Evolutionary conservation across 2,888 invertebrate genomes (phyloP).

Genomic region (Drosophila mimica): DNA sequence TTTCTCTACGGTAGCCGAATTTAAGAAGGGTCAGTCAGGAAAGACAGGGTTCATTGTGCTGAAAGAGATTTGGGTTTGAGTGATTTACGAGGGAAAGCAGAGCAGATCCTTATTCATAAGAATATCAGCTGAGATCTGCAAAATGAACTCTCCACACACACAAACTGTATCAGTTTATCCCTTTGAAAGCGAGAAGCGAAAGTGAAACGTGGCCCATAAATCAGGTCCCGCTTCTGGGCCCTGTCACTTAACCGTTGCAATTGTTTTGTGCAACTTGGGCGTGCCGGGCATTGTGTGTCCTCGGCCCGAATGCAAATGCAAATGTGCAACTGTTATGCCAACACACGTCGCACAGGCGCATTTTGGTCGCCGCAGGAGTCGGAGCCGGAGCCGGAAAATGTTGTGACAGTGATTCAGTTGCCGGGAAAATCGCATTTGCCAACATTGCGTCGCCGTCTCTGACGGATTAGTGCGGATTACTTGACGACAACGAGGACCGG

Average conservation of each 20-base stretch:
- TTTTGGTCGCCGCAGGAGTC: conserved; percentile 39
- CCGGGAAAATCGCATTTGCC: conserved; percentile 74
- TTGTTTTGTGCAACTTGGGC: conserved; percentile 52
- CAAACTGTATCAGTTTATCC: conserved; percentile 42
- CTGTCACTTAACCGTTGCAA: conserved; percentile 34
- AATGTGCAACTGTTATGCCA: conserved; percentile 73
- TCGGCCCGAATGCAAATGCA: conserved; percentile 53
- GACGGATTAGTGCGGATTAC: conserved; percentile 76
- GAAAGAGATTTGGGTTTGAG: conserved; percentile 47
- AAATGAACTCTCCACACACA: conserved; percentile 17
- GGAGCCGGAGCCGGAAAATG: conserved; percentile 43
- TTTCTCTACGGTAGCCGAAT: conserved; percentile 44
- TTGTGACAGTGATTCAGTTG: conserved; percentile 78
- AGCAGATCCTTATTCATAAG: conserved; percentile 28
- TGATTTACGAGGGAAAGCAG: conserved; percentile 69
- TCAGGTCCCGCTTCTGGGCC: conserved; percentile 41
- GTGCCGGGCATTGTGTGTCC: conserved; percentile 31
- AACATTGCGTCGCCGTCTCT: conserved; percentile 66
- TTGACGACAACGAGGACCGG: conserved; percentile 13
- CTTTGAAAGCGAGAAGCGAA: conserved; percentile 54
- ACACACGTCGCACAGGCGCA: conserved; percentile 60
- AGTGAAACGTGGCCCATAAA: conserved; percentile 71
- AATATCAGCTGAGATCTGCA: conserved; percentile 25
- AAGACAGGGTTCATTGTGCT: conserved; percentile 48
- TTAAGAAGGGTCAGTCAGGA: conserved; percentile 10